A percentile compares a stretch with the other conserved stretches of the same genome.
Evolutionary conservation across 2,888 invertebrate genomes (phyloP).

Genomic region (Drosophila diplacantha): DNA sequence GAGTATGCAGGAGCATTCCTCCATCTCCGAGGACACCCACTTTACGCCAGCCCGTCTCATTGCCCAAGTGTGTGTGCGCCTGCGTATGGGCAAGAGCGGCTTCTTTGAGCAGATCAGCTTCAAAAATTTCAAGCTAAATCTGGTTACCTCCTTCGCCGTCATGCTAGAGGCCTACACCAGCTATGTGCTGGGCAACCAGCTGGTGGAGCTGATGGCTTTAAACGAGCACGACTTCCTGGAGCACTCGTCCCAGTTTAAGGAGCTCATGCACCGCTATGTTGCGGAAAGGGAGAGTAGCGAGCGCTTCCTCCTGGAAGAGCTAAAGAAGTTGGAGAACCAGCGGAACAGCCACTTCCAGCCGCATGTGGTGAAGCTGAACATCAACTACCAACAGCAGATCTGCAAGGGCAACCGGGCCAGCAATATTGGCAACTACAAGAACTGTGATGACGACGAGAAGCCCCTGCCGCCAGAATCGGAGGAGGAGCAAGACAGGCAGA

Average conservation of each 20-base stretch:
- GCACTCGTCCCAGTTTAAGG: conserved; percentile 61
- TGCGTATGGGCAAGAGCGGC: conserved; percentile 61
- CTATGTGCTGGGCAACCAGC: conserved; percentile 70
- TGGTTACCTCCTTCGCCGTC: conserved; percentile 67
- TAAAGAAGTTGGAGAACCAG: conserved; percentile 65
- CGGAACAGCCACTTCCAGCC: conserved; percentile 62
- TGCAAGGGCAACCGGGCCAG: conserved; percentile 75
- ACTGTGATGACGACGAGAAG: conserved; percentile 64
- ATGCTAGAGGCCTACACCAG: conserved; percentile 72
- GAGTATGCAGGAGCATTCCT: conserved; percentile 55
- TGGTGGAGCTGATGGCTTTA: conserved; percentile 70
- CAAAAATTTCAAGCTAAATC: conserved; percentile 55
- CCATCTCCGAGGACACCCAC: conserved; percentile 18
- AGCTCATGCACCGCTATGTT: conserved; percentile 66
- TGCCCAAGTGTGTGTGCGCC: conserved; percentile 66
- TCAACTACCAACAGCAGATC: conserved; percentile 69
- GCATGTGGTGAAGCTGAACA: conserved; percentile 52
- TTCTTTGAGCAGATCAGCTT: conserved; percentile 70
- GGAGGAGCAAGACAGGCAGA: conserved; percentile 58
- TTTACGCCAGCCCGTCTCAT: conserved; percentile 72
- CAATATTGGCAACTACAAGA: conserved; percentile 72
- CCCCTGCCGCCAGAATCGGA: conserved; percentile 42
- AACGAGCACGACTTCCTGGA: conserved; percentile 68
- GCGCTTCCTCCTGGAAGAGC: conserved; percentile 61
- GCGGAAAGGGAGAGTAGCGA: conserved; percentile 72